Base-by-base conservation (phyloP, 2,113 vertebrate genomes). In the Glaucomys volans region DNA sequence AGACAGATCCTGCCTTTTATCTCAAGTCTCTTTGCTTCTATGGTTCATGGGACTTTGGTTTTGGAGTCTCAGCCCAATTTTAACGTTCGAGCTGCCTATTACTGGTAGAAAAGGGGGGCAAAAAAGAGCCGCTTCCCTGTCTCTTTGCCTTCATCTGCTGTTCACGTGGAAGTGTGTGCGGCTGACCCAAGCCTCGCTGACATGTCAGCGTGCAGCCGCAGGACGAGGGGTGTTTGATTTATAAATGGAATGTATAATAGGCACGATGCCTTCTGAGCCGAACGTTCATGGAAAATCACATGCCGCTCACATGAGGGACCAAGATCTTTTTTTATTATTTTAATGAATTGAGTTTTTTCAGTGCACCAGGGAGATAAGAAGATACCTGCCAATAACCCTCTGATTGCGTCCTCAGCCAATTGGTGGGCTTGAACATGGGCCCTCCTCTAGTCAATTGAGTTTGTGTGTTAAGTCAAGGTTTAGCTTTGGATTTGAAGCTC, bases 291-390 rank as follows among this genome's bases (percentile, higher is more conserved):
- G 98, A 98, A 98, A 98, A 98, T 98, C 98, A 97, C 98, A 98
- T 98, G 97, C 97, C 97, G 98, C 97, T 98, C 98, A 98, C 98
- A 98, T 97, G 98, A 98, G 98, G 97, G 98, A 98, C 98, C 97
- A 82, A 98, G 98, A 98, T 98, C 97, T 98, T 97, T 98, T 98
- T 98, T 97, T 98, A 83, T 98, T 98, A 98, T 98, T 99, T 99
- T 98, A 98, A 98, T 98, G 98, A 97, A 98, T 97, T 94, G 96
- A 98, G 94, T 98, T 98, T 99, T 98, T 98, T 96, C 98, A 97
- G 97, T 98, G 97, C 98, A 98, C 97, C 94, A 97, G 98, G 97
- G 97, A 98, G 98, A 97, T 98, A 97, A 98, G 98, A 98, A 98
- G 98, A 95, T 98, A 96, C 98, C 98, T 97, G 98, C 98, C 98